These are phyloP conservation scores for Chrysolina haemoptera DNA, from an alignment of 2,888 invertebrate genomes.

Conservation along the genomic window DNA sequence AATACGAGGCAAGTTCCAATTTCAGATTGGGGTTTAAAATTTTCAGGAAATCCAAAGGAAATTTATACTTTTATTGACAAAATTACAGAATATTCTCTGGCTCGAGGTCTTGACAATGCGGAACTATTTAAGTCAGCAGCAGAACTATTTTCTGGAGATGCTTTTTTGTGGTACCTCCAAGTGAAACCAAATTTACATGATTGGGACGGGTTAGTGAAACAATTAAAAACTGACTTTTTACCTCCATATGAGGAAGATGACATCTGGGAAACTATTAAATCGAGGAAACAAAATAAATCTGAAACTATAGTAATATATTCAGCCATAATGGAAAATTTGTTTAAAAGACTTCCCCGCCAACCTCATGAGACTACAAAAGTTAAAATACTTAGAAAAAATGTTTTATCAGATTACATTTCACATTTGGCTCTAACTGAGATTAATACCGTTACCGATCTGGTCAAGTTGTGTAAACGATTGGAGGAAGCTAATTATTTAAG, in stretches of 20 bases:
- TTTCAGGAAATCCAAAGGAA: neutral
- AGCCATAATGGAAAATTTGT: constrained; percentile 25
- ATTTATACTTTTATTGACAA: neutral
- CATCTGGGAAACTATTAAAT: constrained; percentile 18
- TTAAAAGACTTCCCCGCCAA: constrained; percentile 1
- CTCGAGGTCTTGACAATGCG: neutral
- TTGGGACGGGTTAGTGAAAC: constrained; percentile 18
- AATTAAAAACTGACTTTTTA: constrained; percentile 14
- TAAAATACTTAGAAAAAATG: neutral
- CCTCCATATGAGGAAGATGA: constrained; percentile 17
- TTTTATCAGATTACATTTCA: constrained; percentile 1
- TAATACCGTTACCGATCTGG: neutral
- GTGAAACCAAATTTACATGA: neutral
- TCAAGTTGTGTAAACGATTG: neutral
- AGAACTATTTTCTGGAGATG: constrained; percentile 21
- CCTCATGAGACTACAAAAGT: neutral
- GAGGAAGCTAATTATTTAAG: neutral
- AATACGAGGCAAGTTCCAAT: neutral
- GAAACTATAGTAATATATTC: constrained; percentile 26
- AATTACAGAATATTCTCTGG: neutral
- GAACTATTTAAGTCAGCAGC: constrained; percentile 10
- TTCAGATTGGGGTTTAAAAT: constrained; percentile 1
- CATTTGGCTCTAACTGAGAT: constrained; percentile 12
- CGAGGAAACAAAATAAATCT: constrained; percentile 22
- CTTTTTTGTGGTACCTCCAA: constrained; percentile 14